Conservation (phyloP, 2,888 invertebrate species). For the Tenthredo distinguenda region DNA sequence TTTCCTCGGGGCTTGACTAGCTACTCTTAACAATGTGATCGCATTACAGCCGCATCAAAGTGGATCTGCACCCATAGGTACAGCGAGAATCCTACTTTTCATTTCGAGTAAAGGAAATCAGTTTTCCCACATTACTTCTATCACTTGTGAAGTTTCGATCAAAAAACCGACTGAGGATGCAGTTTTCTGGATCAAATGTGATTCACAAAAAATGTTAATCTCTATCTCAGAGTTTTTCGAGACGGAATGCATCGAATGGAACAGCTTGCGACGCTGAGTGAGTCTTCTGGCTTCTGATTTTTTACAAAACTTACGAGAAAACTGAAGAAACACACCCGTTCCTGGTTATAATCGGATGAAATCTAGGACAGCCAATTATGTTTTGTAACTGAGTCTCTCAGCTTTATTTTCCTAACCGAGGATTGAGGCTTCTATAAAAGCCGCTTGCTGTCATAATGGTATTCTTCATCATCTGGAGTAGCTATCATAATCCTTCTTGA, state of each 20-base stretch:
- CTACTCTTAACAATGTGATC: neutral
- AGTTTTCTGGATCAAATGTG: neutral
- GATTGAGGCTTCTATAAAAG: neutral
- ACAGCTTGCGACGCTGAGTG: neutral
- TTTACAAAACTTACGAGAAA: neutral
- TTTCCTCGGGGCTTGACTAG: neutral
- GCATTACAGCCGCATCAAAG: neutral
- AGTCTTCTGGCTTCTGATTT: neutral
- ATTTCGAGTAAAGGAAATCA: neutral
- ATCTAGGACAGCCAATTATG: neutral
- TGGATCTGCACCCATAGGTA: neutral
- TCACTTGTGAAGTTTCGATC: neutral
- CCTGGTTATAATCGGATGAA: neutral
- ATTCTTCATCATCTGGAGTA: neutral
- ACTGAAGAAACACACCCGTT: neutral
- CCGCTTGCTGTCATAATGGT: neutral
- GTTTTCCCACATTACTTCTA: neutral
- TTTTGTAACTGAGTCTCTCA: neutral
- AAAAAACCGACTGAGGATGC: neutral
- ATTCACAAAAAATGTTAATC: neutral
- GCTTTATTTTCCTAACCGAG: neutral
- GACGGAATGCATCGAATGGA: neutral
- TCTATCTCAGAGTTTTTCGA: neutral
- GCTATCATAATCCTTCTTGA: conserved; percentile 8
- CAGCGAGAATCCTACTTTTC: neutral